Evolutionary conservation across 2,113 vertebrate species (phyloP).

Genomic region (Urocolius indicus): DNA sequence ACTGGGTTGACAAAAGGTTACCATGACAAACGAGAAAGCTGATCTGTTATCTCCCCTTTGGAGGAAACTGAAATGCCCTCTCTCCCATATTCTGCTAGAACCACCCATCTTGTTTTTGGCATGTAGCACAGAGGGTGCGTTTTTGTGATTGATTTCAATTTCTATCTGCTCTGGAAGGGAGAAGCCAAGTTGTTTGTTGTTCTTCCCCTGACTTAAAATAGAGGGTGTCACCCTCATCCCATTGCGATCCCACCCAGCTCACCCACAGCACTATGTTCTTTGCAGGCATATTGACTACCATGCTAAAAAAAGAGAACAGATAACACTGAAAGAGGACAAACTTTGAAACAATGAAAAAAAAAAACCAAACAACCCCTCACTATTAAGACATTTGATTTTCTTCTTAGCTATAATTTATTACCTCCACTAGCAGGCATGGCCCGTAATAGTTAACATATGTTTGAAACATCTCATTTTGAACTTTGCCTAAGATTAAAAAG

Average conservation of each 20-base stretch:
- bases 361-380: too few relatives aligned
- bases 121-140: not conserved
- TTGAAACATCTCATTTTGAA: constrained; percentile 36
- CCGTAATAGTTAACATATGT: constrained; percentile 62
- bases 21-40: constrained; percentile 71
- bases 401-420: constrained; percentile 38
- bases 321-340: constrained; percentile 16
- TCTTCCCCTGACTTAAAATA: not conserved
- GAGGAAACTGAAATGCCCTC: constrained; percentile 51
- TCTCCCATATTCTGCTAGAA: constrained; percentile 15
- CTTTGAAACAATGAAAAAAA: constrained; percentile 24
- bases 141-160: not conserved
- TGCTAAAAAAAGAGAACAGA: constrained; percentile 8
- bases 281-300: not conserved
- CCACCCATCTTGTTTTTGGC: constrained; percentile 60
- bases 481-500: constrained; percentile 54
- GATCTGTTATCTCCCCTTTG: constrained; percentile 62
- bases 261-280: not conserved
- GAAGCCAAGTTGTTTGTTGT: constrained; percentile 18
- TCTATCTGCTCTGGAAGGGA: not conserved
- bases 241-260: not conserved
- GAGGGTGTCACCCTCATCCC: not conserved
- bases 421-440: constrained; percentile 21
- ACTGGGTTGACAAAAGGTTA: constrained; percentile 72
- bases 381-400: constrained; percentile 24